These are phyloP conservation scores for Achlya flavicornis DNA, from an alignment of 2,888 invertebrate genomes.

Conservation along the genomic window DNA sequence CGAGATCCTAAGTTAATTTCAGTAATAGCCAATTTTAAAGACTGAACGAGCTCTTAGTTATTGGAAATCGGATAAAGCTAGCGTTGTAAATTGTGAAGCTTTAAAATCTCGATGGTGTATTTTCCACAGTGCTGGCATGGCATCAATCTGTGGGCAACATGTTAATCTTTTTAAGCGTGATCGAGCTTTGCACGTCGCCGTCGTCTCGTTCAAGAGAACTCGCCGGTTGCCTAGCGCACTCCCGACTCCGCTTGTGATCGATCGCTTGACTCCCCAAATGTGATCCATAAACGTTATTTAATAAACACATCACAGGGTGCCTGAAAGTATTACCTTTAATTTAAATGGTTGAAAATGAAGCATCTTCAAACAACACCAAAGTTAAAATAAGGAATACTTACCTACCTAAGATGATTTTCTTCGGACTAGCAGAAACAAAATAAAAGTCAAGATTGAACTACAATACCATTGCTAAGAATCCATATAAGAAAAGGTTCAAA, in stretches of 20 bases:
- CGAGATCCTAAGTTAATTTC: slow-evolving; percentile 39
- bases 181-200: slow-evolving; percentile 49
- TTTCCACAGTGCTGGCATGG: slow-evolving; percentile 42
- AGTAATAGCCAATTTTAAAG: slow-evolving; percentile 61
- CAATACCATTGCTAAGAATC: too few species aligned
- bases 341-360: neutral
- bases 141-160: slow-evolving; percentile 59
- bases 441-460: neutral
- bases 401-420: too few species aligned
- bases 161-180: slow-evolving; percentile 68
- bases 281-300: slow-evolving; percentile 17
- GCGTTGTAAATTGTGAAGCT: slow-evolving; percentile 40
- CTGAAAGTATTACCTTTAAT: neutral
- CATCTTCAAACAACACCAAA: neutral
- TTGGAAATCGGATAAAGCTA: slow-evolving; percentile 46
- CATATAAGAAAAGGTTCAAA: too few species aligned
- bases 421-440: neutral
- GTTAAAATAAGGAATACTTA: neutral
- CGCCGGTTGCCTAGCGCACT: slow-evolving; percentile 44
- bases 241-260: slow-evolving; percentile 45
- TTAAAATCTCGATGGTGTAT: slow-evolving; percentile 42
- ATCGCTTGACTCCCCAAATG: slow-evolving; percentile 42
- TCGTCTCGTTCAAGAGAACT: slow-evolving; percentile 52
- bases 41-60: slow-evolving; percentile 48
- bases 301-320: neutral